Percentiles rank a stretch among this genome's conserved stretches.
Conservation (phyloP, 2,113 vertebrate genomes). For the Solea solea region DNA sequence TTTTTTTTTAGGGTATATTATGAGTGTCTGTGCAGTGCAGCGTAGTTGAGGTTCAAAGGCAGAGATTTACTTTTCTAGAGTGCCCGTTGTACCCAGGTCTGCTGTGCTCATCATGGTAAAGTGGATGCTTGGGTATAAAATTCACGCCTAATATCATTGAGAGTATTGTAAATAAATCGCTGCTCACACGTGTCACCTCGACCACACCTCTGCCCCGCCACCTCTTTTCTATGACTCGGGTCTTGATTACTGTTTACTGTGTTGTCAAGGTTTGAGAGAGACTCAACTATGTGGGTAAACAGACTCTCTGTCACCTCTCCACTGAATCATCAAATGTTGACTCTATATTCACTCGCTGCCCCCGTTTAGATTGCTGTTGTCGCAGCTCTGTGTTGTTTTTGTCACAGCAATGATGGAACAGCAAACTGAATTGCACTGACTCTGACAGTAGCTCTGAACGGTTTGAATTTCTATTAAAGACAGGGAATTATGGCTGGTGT, state of each 20-base stretch:
- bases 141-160: constrained; percentile 9
- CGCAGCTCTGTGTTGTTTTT: constrained; percentile 32
- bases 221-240: constrained; percentile 52
- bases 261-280: constrained; percentile 59
- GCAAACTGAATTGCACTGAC: constrained; percentile 24
- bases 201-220: constrained; percentile 15
- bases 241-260: constrained; percentile 67
- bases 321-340: constrained; percentile 47
- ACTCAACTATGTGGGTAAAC: constrained; percentile 53
- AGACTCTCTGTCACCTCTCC: constrained; percentile 46
- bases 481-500: constrained; percentile 13
- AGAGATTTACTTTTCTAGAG: constrained; percentile 30
- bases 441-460: constrained; percentile 34
- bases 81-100: constrained; percentile 21
- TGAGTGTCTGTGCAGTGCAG: constrained; percentile 21
- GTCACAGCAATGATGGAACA: constrained; percentile 31
- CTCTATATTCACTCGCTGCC: constrained; percentile 37
- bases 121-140: constrained; percentile 34
- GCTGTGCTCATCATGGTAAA: constrained; percentile 40
- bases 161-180: constrained; percentile 51
- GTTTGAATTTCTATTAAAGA: constrained; percentile 39
- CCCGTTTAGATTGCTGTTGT: constrained; percentile 43
- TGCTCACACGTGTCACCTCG: constrained; percentile 38
- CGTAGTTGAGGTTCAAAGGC: constrained; percentile 18
- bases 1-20: constrained; percentile 17